Conservation (phyloP, 2,888 invertebrate genomes). For the Chrysolina oricalcia region DNA sequence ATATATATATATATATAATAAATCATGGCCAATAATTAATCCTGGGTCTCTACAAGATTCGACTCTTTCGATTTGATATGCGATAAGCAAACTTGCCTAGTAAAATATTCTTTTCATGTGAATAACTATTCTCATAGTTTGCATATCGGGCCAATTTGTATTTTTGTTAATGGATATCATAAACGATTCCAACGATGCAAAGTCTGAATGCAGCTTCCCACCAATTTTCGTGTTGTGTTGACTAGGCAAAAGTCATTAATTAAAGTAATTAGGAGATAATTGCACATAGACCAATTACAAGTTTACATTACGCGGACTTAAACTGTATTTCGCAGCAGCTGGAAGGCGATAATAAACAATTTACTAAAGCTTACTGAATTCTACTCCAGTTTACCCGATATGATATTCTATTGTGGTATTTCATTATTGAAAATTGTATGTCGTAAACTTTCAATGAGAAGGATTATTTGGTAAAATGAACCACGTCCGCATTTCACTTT, state of each 20-base stretch:
- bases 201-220: background rate
- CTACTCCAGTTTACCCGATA: background rate
- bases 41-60: too few relatives aligned
- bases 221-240: conserved; percentile 1
- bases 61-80: too few relatives aligned
- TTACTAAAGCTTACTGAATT: conserved; percentile 7
- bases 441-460: background rate
- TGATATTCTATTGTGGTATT: background rate
- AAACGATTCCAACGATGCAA: conserved; percentile 2
- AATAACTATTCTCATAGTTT: background rate
- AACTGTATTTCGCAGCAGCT: conserved; percentile 13
- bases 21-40: too few relatives aligned
- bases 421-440: background rate
- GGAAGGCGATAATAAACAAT: conserved; percentile 12
- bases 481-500: too few relatives aligned
- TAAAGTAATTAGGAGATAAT: conserved; percentile 43
- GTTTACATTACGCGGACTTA: conserved; percentile 11
- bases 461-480: background rate
- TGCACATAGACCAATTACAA: conserved; percentile 35
- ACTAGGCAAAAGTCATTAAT: conserved; percentile 41
- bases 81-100: background rate
- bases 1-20: too few relatives aligned
- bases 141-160: background rate
- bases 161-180: background rate
- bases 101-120: background rate